Evolutionary conservation across 2,888 invertebrate genomes (phyloP), one percentile per base, ranked within the genome.

Genomic region (Poecilobothrus nobilitatus): DNA sequence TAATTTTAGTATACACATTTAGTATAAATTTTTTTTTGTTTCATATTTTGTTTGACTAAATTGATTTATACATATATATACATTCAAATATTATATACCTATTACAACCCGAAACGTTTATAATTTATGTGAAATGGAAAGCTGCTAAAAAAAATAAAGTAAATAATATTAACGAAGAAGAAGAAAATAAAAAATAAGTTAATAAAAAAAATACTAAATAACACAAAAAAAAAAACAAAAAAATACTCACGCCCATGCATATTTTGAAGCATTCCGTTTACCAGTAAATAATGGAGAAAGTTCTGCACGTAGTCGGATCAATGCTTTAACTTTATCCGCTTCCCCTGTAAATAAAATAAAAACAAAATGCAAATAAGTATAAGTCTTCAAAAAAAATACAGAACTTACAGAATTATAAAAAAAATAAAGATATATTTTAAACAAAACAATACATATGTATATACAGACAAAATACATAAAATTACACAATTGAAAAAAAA

Each of bases 161-260:
- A 67, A 41, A 67, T 20, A 64, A 27, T 44, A 64, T 27, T 44
- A 27, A 27, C 22, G 22, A 10, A 20, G 18, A n/a, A 53, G 8
- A 61, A 33, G 33, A 18, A n/a, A 27, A 33, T n/a, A 5, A 44
- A 63, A 44, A 67, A n/a, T n/a, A n/a, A 33, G 41, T 61, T 27
- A 27, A 27, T 4, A 27, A 27, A 27, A 4, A 27, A 27, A 66
- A 44, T 20, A 62, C 18, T 37, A 21, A 65, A 67, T 69, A 65
- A n/a, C 63, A 63, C 69, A 68, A 71, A 68, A 68, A 65, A 63
- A 72, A 70, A 68, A 68, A 72, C 71, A 63, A 66, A 64, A 37
- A 71, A 67, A 70, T 78, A 82, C 82, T 81, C 81, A 82, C 82
- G 82, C 82, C 82, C 82, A 82, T 71, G 82, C 82, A 79, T 82